Conservation (phyloP, 2,113 vertebrate species). For the Pelodiscus sinensis region DNA sequence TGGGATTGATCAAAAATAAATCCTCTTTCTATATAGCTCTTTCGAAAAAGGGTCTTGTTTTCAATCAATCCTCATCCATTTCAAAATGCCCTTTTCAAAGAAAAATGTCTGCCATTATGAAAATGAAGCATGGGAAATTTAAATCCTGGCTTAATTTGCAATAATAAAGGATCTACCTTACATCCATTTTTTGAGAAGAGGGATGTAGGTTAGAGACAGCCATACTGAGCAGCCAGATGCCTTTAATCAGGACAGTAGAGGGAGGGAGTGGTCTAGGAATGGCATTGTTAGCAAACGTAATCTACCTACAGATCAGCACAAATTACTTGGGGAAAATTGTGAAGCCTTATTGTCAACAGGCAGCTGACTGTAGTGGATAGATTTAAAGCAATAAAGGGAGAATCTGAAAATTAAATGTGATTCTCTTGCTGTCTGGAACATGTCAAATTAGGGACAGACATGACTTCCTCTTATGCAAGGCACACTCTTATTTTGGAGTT, state of each 20-base stretch:
- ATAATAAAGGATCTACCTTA: no score
- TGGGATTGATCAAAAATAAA: no score
- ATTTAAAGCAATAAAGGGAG: neutral
- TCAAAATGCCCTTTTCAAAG: no score
- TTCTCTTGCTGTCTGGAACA: neutral
- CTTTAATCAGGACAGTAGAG: neutral
- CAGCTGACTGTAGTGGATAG: neutral
- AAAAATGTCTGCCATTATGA: no score
- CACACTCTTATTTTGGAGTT: neutral
- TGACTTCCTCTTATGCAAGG: neutral
- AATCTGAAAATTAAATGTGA: neutral
- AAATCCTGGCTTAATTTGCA: no score
- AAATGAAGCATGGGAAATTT: no score
- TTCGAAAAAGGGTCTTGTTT: no score
- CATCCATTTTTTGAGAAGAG: no score
- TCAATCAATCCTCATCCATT: no score
- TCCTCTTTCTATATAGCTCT: no score
- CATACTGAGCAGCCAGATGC: neutral
- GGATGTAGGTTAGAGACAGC: no score
- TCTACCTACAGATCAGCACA: neutral
- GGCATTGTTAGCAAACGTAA: neutral
- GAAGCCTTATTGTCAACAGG: neutral
- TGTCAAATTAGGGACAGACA: no score
- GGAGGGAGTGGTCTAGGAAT: neutral
- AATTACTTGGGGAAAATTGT: neutral